Conservation (phyloP, 2,797 vertebrate genomes). For the Pachyuromys duprasi region DNA sequence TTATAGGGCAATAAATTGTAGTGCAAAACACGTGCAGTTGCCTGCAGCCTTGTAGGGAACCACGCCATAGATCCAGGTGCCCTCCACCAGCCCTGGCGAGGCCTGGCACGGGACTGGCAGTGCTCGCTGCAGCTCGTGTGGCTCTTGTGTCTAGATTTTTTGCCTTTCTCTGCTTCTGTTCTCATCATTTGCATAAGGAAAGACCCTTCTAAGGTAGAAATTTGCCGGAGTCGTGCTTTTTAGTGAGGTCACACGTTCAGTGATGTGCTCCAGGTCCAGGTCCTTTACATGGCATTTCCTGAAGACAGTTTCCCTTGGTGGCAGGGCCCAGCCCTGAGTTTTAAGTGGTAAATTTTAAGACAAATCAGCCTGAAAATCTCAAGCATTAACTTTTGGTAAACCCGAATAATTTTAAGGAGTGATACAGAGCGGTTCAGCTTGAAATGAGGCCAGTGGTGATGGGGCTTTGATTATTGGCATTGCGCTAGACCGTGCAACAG, state of each 20-base stretch:
- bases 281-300: background rate
- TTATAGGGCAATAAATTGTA: background rate
- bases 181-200: background rate
- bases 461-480: background rate
- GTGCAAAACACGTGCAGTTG: background rate
- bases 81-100: background rate
- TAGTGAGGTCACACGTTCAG: background rate
- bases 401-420: background rate
- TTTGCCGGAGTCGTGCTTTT: background rate
- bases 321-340: constrained; percentile 9
- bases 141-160: background rate
- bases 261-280: background rate
- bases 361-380: background rate
- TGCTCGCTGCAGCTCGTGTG: background rate
- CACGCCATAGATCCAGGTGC: background rate
- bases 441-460: background rate
- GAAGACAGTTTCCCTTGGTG: background rate
- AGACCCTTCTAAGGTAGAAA: constrained; percentile 5
- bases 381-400: background rate
- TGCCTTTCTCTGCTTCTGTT: background rate
- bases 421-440: background rate
- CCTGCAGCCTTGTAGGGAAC: background rate
- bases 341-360: constrained; percentile 25
- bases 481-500: accelerated
- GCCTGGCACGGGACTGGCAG: accelerated